Conservation (phyloP, 2,113 vertebrate genomes). For the Corvus cornix region DNA sequence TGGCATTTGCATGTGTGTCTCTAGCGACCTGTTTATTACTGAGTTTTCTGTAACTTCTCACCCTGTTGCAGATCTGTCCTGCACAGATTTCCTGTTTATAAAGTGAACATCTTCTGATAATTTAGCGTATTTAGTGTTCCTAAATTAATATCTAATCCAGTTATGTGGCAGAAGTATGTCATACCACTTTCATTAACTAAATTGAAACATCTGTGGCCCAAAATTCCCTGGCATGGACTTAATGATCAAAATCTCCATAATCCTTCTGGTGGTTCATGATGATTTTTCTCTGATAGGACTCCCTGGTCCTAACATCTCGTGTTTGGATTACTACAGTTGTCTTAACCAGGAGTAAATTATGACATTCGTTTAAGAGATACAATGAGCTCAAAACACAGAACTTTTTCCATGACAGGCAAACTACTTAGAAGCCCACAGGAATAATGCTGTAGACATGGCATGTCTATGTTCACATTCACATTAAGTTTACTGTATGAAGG, state of each 20-base stretch:
- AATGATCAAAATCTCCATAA: background rate
- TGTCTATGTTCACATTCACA: background rate
- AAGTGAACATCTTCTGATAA: background rate
- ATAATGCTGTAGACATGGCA: background rate
- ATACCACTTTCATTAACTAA: conserved; percentile 12
- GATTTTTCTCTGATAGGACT: background rate
- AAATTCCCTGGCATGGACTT: background rate
- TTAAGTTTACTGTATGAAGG: background rate
- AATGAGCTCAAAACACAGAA: background rate
- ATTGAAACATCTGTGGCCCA: background rate
- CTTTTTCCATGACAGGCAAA: background rate
- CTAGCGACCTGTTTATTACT: background rate
- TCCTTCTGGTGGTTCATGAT: background rate
- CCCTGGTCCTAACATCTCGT: background rate
- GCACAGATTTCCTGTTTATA: background rate
- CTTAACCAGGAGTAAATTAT: background rate
- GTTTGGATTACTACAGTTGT: background rate
- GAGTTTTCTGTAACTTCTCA: background rate
- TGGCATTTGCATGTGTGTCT: background rate
- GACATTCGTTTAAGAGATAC: background rate
- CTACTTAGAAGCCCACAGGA: background rate
- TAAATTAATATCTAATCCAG: conserved; percentile 6
- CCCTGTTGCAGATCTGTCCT: background rate
- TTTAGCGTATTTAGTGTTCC: background rate
- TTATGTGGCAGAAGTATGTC: conserved; percentile 14